Evolutionary conservation across 1,140 invertebrate genomes (phyloP), one percentile per base, ranked within the genome.

Genomic region (Magallana angulata): DNA sequence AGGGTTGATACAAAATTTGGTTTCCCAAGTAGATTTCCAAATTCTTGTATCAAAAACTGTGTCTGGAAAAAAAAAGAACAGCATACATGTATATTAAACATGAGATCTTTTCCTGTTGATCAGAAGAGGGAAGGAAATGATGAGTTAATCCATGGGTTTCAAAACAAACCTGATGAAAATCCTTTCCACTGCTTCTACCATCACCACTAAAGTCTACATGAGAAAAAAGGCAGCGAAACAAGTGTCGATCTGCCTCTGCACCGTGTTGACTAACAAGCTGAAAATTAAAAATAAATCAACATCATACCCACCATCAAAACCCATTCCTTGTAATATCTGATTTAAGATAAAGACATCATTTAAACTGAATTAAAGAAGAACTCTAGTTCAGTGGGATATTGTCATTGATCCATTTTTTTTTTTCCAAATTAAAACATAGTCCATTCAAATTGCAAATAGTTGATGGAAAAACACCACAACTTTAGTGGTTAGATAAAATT

Each of bases 221-320:
- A 92, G 97, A 97, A 95, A 98, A 97, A 94, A 98, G 96, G 96
- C 97, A 97, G 95, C 97, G 97, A 95, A 97, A 96, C 94, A 97
- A 96, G 96, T 98, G 97, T 95, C 97, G 96, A 95, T 98, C 97
- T 95, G 97, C 97, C 96, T 98, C 97, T 95, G 97, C 96, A 95
- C 97, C 97, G 96, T 97, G 96, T 94, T 96, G 96, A 95, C 96
- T 96, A 89, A 97, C 96, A 95, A 97, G 96, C 97, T 98, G 94
- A 89, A 92, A 92, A 91, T 84, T 85, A 89, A 89, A 84, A 87
- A 16, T 88, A 64, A 76, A 82, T n/a, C 16, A 48, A 48, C 36
- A 48, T 48, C 36, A 4, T 48, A 48, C 36, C 36, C 5, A 48
- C 5, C 36, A 48, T 48, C 36, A 48, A 48, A 48, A 48, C 36